A percentile compares a stretch with the other conserved stretches of the same genome.
Conservation (phyloP, 1,140 invertebrate species). For the Drosophila trapezifrons region DNA sequence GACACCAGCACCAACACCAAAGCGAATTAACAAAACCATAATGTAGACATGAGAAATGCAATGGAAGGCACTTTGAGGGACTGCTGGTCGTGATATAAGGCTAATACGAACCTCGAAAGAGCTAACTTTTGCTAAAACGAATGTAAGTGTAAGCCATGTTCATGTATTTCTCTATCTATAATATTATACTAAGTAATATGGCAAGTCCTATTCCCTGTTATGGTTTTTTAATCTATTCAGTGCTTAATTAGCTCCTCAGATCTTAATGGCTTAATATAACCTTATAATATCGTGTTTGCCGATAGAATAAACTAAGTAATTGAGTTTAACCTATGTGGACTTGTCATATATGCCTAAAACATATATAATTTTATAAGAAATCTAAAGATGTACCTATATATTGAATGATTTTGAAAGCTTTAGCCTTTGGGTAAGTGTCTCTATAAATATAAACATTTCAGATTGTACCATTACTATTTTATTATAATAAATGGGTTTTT, state of each 20-base stretch:
- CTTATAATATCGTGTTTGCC: neutral
- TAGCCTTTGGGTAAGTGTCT: no score
- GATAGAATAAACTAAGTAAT: neutral
- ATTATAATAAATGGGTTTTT: neutral
- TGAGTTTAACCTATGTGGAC: neutral
- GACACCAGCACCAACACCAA: constrained; percentile 51
- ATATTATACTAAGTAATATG: neutral
- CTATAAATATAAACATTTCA: neutral
- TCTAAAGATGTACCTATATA: neutral
- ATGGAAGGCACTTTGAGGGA: constrained; percentile 28
- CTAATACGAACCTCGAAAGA: neutral
- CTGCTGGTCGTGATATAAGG: constrained; percentile 10
- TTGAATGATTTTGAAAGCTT: no score
- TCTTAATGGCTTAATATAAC: no score
- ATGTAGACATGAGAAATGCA: constrained; percentile 58
- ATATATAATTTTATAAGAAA: no score
- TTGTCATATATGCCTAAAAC: neutral
- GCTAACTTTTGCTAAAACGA: neutral
- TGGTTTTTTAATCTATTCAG: neutral
- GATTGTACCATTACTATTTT: neutral
- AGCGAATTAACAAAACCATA: constrained; percentile 77
- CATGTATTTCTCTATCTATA: neutral
- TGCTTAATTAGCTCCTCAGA: neutral
- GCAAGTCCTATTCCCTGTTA: no score
- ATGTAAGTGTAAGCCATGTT: neutral